These are phyloP conservation scores for Campylomormyrus tamandua DNA, from an alignment of 2,113 vertebrate genomes.

Conservation along the genomic window DNA sequence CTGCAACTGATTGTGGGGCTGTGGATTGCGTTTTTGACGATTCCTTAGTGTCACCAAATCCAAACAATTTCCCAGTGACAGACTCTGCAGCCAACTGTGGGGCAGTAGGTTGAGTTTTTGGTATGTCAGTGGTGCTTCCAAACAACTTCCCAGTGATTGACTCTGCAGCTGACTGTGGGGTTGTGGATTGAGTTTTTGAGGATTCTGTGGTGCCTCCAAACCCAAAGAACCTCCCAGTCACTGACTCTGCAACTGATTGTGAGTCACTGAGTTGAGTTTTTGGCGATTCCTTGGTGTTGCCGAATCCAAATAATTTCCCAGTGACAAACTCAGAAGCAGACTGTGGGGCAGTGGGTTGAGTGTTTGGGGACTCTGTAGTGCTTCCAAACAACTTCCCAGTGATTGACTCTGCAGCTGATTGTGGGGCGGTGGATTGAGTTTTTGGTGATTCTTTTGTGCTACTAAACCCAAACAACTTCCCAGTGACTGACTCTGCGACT, in stretches of 20 bases:
- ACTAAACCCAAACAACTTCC: not conserved
- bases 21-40: not conserved
- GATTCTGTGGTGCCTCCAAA: not conserved
- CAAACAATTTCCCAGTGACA: not conserved
- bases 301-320: not conserved
- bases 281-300: not conserved
- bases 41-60: not conserved
- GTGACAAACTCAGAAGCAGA: not conserved
- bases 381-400: not conserved
- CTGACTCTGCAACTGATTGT: not conserved
- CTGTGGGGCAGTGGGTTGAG: not conserved
- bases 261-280: not conserved
- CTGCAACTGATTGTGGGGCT: not conserved
- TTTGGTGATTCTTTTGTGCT: not conserved
- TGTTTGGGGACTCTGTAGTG: not conserved
- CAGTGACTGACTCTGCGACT: not conserved
- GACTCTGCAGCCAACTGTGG: not conserved
- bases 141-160: not conserved
- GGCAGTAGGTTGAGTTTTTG: not conserved
- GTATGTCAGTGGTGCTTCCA: not conserved
- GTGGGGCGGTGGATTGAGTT: not conserved
- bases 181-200: not conserved
- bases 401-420: not conserved
- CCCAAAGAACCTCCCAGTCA: not conserved
- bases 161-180: not conserved